Evolutionary conservation across 2,113 vertebrate species (phyloP), one percentile per base, ranked within the genome.

Genomic region (Coturnix japonica): DNA sequence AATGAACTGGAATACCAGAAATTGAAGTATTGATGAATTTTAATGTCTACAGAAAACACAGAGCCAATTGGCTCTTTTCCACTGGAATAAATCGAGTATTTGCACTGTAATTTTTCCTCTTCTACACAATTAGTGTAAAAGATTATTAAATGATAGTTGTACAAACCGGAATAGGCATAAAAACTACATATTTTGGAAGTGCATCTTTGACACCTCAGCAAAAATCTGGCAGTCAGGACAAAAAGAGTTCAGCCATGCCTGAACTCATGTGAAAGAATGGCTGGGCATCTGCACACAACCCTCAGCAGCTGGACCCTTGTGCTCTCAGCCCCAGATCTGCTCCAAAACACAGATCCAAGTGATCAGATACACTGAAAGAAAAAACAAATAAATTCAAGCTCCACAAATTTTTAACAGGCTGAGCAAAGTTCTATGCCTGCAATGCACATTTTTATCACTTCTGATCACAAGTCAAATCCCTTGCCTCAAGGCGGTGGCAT

Each of bases 21-120:
- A 93, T 82, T 10, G 44, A 85, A 94, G 25, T 49, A 70, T 26
- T 41, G 69, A 92, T 4, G 2, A 89, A 85, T 87, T 78, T 67
- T 85, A 43, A 86, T 79, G 83, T 87, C 61, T 74, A 94, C 91
- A 54, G 46, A 87, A 95, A 95, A 88, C 69, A 71, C 7, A 84
- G n/a, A 39, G 86, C 33, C 47, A 75, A 75, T 4, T 80, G 56
- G 19, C 28, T 65, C 33, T 72, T 81, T 81, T 20, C 80, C 80
- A 95, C 8, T 60, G 66, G 72, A 93, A 74, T 11, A 33, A 77
- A 61, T 6, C 17, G 51, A 49, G 22, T 76, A 49, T 81, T 93
- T 76, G 74, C 61, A 94, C 33, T 41, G 85, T 4, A 75, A 87
- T 88, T 84, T 35, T 83, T 31, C 30, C n/a, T 82, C 63, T 70